Evolutionary conservation across 2,888 invertebrate genomes (phyloP).

Genomic region (Drosophila niveifrons): DNA sequence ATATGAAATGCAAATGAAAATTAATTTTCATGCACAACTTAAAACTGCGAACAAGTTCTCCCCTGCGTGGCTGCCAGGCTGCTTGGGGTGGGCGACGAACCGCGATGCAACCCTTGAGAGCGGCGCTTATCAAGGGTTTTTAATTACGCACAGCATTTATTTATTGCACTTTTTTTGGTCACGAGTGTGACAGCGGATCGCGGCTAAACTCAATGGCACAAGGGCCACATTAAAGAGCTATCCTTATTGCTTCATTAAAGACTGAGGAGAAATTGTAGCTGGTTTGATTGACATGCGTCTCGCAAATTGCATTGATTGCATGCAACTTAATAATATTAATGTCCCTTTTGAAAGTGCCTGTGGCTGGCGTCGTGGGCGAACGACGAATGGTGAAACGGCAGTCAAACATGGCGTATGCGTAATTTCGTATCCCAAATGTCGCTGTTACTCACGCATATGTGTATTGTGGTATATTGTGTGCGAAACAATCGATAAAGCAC

Average conservation of each 20-base stretch:
- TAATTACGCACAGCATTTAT: conserved; percentile 56
- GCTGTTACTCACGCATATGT: conserved; percentile 47
- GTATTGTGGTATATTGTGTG: conserved; percentile 12
- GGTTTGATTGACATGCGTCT: conserved; percentile 46
- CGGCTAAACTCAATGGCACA: conserved; percentile 24
- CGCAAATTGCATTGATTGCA: conserved; percentile 71
- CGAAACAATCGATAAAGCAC: conserved; percentile 63
- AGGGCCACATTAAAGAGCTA: conserved; percentile 38
- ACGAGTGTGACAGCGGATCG: not conserved
- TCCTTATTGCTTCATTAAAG: conserved; percentile 8
- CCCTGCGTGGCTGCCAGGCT: not conserved
- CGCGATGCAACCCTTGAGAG: conserved; percentile 22
- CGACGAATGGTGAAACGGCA: conserved; percentile 11
- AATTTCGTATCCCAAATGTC: conserved; percentile 62
- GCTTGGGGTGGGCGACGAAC: conserved; percentile 21
- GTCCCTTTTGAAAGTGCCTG: conserved; percentile 44
- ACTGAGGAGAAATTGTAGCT: not conserved
- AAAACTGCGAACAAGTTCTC: conserved; percentile 44
- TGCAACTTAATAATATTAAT: conserved; percentile 69
- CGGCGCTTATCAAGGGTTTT: conserved; percentile 49
- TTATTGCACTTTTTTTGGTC: conserved; percentile 46
- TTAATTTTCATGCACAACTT: conserved; percentile 69
- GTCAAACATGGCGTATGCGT: conserved; percentile 57
- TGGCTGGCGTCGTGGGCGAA: conserved; percentile 20
- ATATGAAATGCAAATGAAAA: conserved; percentile 69